These are phyloP conservation scores for Argyrosomus japonicus DNA, from an alignment of 2,113 vertebrate species.

Conservation along the genomic window DNA sequence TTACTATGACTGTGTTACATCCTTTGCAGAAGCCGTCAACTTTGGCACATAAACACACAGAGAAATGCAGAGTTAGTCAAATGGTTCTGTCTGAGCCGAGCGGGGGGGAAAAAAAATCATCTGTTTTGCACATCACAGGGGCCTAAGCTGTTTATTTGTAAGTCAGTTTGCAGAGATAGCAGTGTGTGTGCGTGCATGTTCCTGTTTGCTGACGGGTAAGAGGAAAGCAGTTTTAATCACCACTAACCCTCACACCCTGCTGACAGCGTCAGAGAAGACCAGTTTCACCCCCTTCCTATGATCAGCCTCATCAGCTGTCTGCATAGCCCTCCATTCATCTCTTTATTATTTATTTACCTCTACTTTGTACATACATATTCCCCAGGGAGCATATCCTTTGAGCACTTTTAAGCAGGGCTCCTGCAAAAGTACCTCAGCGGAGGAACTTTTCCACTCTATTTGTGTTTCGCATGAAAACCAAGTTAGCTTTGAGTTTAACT, in stretches of 20 bases:
- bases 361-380: conserved; percentile 72
- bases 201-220: conserved; percentile 75
- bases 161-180: conserved; percentile 70
- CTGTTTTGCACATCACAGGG: conserved; percentile 79
- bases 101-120: conserved; percentile 48
- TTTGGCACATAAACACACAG: conserved; percentile 37
- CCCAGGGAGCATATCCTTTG: conserved; percentile 61
- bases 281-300: conserved; percentile 63
- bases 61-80: conserved; percentile 69
- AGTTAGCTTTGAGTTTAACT: conserved; percentile 43
- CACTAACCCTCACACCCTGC: conserved; percentile 72
- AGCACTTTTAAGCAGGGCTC: conserved; percentile 58
- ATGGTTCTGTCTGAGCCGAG: conserved; percentile 53
- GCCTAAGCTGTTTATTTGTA: conserved; percentile 80
- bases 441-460: conserved; percentile 55
- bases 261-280: conserved; percentile 76
- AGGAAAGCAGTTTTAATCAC: conserved; percentile 80
- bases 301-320: conserved; percentile 80
- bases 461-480: conserved; percentile 48
- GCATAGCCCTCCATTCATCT: conserved; percentile 74
- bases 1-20: conserved; percentile 27
- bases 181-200: conserved; percentile 36
- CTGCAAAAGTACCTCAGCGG: conserved; percentile 42
- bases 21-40: conserved; percentile 4
- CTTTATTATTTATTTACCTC: conserved; percentile 78